Percentiles rank a stretch among this genome's conserved stretches.
Evolutionary conservation across 1,140 invertebrate genomes (phyloP).

Genomic region (Apolygus lucorum): DNA sequence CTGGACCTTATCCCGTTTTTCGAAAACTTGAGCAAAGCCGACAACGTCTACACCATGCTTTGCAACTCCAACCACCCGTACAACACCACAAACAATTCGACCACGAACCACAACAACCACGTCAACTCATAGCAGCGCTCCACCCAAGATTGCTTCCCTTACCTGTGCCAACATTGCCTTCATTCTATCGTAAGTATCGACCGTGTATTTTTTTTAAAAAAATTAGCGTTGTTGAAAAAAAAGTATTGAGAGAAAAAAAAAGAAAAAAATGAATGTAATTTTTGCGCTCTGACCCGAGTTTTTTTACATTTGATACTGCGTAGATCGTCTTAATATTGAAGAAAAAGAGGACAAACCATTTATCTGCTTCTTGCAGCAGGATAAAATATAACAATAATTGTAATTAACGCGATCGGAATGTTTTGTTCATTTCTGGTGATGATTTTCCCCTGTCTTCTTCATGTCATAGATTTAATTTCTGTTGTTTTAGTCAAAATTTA

Average conservation of each 20-base stretch:
- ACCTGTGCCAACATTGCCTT: slow-evolving; percentile 32
- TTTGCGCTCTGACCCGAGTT: neutral
- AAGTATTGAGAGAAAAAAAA: neutral
- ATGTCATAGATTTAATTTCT: neutral
- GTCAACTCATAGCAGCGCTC: slow-evolving; percentile 16
- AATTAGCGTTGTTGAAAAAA: neutral
- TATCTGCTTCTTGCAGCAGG: neutral
- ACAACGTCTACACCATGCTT: slow-evolving; percentile 86
- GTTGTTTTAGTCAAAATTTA: neutral
- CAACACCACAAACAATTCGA: slow-evolving; percentile 8
- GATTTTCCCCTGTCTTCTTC: neutral
- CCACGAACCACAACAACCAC: neutral
- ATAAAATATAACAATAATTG: neutral
- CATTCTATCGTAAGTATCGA: slow-evolving; percentile 25
- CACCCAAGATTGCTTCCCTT: slow-evolving; percentile 8
- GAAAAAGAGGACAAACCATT: neutral
- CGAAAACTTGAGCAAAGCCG: slow-evolving; percentile 87
- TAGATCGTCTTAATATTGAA: neutral
- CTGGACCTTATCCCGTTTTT: slow-evolving; percentile 92
- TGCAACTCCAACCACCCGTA: slow-evolving; percentile 75
- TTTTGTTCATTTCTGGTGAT: neutral
- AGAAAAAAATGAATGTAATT: neutral
- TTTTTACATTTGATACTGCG: neutral
- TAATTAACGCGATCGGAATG: neutral
- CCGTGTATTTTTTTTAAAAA: slow-evolving; percentile 19